phyloP scores from a whole-genome alignment of 1,140 invertebrate species.

The Conus ventricosus region DNA sequence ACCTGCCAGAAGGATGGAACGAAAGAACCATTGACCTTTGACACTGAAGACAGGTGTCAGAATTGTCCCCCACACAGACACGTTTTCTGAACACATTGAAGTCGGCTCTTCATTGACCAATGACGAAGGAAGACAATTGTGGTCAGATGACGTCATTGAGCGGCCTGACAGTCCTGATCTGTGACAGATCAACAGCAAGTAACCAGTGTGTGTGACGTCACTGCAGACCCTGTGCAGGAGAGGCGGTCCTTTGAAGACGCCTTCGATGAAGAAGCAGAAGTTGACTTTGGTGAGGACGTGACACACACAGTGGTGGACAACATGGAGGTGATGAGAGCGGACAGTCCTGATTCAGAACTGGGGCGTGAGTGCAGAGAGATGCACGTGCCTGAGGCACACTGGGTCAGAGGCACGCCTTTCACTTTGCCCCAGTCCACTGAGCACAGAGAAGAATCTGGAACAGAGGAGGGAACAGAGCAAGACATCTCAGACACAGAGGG shows the following conservation, averaged over 20 bases:
- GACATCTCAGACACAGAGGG: background rate
- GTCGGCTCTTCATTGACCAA: too few relatives aligned
- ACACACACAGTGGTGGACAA: background rate
- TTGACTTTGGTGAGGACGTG: background rate
- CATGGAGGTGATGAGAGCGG: background rate
- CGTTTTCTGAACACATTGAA: too few relatives aligned
- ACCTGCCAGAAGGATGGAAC: too few relatives aligned
- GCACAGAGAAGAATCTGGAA: background rate
- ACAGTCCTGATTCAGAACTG: background rate
- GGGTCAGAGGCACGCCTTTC: background rate
- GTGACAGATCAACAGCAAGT: background rate
- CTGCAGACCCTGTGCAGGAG: background rate
- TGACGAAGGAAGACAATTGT: too few relatives aligned
- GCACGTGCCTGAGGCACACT: background rate
- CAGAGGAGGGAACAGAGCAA: background rate
- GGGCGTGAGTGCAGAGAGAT: background rate
- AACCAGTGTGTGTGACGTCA: background rate
- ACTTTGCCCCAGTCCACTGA: background rate
- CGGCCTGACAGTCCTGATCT: conserved; percentile 8
- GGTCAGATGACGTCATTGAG: background rate
- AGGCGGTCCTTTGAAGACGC: background rate
- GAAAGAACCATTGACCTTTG: too few relatives aligned
- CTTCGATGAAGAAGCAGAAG: conserved; percentile 17
- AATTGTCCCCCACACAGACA: too few relatives aligned
- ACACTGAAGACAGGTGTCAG: too few relatives aligned